These are phyloP conservation scores for Drosophila putrida DNA, from an alignment of 2,888 invertebrate species.

Conservation along the genomic window DNA sequence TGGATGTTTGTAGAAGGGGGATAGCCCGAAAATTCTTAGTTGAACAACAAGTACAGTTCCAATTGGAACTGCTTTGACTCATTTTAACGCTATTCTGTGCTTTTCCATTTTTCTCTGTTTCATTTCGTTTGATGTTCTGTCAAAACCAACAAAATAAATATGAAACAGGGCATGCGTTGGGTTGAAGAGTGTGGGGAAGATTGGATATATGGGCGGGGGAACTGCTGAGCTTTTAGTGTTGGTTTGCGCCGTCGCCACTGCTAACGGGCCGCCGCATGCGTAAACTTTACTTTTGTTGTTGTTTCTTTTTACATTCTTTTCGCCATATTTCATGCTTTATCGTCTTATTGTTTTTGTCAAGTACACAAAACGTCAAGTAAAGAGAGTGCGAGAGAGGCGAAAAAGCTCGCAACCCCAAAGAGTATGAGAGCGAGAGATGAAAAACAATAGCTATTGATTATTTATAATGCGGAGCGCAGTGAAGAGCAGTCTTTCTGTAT, in stretches of 20 bases:
- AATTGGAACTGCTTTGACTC: slow-evolving; percentile 42
- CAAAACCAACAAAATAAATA: neutral
- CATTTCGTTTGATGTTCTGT: slow-evolving; percentile 5
- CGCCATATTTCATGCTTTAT: slow-evolving; percentile 37
- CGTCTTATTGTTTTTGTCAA: slow-evolving; percentile 45
- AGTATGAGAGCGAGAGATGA: neutral
- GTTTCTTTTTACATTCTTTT: slow-evolving; percentile 35
- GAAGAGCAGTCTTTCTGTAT: slow-evolving; percentile 4
- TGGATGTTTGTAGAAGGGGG: slow-evolving; percentile 13
- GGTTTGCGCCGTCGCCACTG: slow-evolving; percentile 64
- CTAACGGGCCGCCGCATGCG: slow-evolving; percentile 65
- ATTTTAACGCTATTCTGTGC: slow-evolving; percentile 11
- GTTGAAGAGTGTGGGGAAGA: neutral
- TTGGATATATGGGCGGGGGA: neutral
- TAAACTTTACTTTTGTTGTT: slow-evolving; percentile 57
- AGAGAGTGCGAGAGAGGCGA: slow-evolving; percentile 10
- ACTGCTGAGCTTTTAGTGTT: slow-evolving; percentile 8
- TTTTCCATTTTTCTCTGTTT: slow-evolving; percentile 8
- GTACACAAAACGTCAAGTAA: slow-evolving; percentile 50
- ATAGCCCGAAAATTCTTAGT: slow-evolving; percentile 21
- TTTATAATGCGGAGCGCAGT: slow-evolving; percentile 42
- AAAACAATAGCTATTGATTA: slow-evolving; percentile 66
- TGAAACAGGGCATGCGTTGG: slow-evolving; percentile 49
- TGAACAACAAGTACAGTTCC: slow-evolving; percentile 62
- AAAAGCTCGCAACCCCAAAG: slow-evolving; percentile 22